A percentile compares a stretch with the other conserved stretches of the same genome.
phyloP scores from a whole-genome alignment of 2,888 invertebrate species.

The Polydrusus cervinus region DNA sequence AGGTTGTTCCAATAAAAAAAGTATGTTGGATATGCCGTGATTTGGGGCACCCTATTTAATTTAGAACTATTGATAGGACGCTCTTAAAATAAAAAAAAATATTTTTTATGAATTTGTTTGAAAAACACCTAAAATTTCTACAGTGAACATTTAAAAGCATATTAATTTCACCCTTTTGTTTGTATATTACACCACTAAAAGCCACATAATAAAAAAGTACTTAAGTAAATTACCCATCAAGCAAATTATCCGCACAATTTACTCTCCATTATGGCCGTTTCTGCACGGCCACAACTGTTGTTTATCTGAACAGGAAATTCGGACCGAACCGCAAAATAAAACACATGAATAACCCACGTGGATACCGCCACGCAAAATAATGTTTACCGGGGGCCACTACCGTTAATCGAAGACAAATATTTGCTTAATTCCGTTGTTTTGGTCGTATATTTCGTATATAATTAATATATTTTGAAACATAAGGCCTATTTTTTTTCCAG shows the following conservation, averaged over 20 bases:
- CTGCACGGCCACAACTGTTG: slow-evolving; percentile 23
- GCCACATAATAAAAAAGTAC: slow-evolving; percentile 25
- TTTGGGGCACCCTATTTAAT: no score
- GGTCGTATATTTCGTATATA: slow-evolving; percentile 2
- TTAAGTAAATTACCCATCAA: slow-evolving; percentile 23
- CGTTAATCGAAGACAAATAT: slow-evolving; percentile 36
- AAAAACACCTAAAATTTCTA: neutral
- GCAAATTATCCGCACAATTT: slow-evolving; percentile 21
- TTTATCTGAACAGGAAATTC: slow-evolving; percentile 16
- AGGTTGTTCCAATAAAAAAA: no score
- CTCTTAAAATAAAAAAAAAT: no score
- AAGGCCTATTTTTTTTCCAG: no score
- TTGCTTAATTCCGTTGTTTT: slow-evolving; percentile 22
- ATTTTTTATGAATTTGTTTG: no score
- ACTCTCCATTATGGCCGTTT: slow-evolving; percentile 19
- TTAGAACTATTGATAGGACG: no score
- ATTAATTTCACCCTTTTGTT: neutral
- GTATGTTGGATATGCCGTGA: no score
- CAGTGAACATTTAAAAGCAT: neutral
- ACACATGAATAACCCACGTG: slow-evolving; percentile 18
- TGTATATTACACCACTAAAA: slow-evolving; percentile 4
- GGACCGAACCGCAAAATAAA: slow-evolving; percentile 21
- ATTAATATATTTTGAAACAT: no score
- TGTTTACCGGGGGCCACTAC: slow-evolving; percentile 27
- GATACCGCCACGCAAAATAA: slow-evolving; percentile 19